Percentiles rank a stretch among this genome's conserved stretches.
These are phyloP conservation scores for Anniella stebbinsi DNA, from an alignment of 2,797 vertebrate genomes.

Conservation along the genomic window DNA sequence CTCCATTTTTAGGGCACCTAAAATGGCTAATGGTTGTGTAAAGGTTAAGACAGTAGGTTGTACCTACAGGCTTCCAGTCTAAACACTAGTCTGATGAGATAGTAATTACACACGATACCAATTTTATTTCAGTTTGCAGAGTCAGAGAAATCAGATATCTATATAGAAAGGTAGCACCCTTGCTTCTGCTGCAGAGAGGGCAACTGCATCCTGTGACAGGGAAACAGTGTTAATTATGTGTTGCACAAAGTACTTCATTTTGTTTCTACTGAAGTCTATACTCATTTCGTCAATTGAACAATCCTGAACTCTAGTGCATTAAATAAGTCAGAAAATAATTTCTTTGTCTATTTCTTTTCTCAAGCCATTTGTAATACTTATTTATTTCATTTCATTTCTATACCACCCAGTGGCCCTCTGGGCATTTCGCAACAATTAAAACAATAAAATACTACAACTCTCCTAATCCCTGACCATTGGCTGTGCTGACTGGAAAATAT, in stretches of 20 bases:
- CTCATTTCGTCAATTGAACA: neutral
- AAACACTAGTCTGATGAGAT: neutral
- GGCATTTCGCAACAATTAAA: no score
- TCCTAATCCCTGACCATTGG: no score
- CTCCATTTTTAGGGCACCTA: neutral
- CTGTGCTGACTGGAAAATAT: no score
- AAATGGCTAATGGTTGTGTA: neutral
- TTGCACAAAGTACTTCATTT: neutral
- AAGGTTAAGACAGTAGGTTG: neutral
- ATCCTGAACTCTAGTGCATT: neutral
- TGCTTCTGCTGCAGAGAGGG: neutral
- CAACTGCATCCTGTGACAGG: neutral
- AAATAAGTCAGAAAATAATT: neutral
- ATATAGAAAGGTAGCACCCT: neutral
- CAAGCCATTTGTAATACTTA: neutral
- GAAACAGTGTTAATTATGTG: neutral
- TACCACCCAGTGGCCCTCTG: no score
- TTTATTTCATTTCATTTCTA: no score
- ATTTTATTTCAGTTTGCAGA: neutral
- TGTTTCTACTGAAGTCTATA: neutral
- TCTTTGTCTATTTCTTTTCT: neutral
- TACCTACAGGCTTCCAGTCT: neutral
- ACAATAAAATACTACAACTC: no score
- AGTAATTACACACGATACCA: neutral
- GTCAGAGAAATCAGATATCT: neutral